Base-by-base conservation (phyloP, 2,888 invertebrate genomes). In the Leptopterna dolabrata region DNA sequence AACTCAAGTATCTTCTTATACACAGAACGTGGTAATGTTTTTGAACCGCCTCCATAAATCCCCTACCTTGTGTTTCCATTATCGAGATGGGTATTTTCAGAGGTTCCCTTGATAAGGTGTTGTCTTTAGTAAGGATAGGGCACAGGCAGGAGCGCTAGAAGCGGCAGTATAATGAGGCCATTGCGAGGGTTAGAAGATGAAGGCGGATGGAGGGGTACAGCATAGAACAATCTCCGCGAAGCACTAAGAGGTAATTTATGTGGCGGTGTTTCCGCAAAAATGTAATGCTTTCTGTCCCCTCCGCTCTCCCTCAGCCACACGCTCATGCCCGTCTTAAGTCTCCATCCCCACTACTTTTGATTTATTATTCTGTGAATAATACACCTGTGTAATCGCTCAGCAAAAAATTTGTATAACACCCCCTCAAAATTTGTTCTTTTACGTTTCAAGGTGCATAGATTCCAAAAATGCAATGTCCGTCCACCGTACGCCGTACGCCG, bases 191-290 rank as follows among this genome's bases (percentile, higher is more conserved):
- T 80, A 80, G 76, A 36, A 11, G 76, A 41, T 76, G 76, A 47
- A 47, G 47, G 47, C 27, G 80, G 19, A 24, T 2, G 47, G 3
- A 27, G n/a, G 27, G 47, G 27, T 7, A 19, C 19, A 80, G 24
- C 80, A 76, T 76, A 80, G 80, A 80, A 80, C 80, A 80, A 80
- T 80, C 80, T 80, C 80, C 80, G 47, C 80, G 51, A 80, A 80
- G 80, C 80, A 80, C 80, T 80, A 80, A 80, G 80, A 47, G 80
- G 80, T 80, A 80, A 80, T 80, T 80, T 80, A 80, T 80, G 80
- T 80, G 80, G 80, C 80, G 80, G 80, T 51, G 51, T 80, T 80
- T 80, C 80, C 80, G 45, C 80, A 80, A 80, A 80, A 80, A 47
- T 80, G 27, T 80, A 80, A 51, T 51, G 80, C 80, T 80, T 47